A percentile compares a stretch with the other conserved stretches of the same genome.
Evolutionary conservation across 2,113 vertebrate genomes (phyloP).

Genomic region (Heterotis niloticus): DNA sequence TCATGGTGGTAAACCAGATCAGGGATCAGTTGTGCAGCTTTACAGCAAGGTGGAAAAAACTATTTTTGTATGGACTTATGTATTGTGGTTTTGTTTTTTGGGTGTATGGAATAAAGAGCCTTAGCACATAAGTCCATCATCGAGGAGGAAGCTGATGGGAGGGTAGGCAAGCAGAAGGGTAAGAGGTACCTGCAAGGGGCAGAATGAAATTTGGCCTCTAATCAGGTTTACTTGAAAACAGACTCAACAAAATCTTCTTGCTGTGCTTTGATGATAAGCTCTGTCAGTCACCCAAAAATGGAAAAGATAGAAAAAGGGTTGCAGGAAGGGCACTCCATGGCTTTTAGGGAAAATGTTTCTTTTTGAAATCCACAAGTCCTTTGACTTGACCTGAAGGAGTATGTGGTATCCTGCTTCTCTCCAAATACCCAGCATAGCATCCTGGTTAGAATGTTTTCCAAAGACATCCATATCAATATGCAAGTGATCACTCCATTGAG

Average conservation of each 20-base stretch:
- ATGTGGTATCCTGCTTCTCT: conserved; percentile 17
- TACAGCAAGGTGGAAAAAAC: not conserved
- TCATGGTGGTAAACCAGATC: no score
- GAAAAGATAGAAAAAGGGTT: not conserved
- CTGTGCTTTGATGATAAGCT: conserved; percentile 65
- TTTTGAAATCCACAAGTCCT: conserved; percentile 52
- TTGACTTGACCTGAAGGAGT: conserved; percentile 57
- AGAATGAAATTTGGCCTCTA: conserved; percentile 59
- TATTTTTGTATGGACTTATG: no score
- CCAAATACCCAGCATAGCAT: not conserved
- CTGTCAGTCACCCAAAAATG: conserved; percentile 38
- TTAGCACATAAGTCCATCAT: conserved; percentile 40
- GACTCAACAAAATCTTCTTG: conserved; percentile 65
- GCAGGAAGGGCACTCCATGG: conserved; percentile 46
- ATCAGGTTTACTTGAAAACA: conserved; percentile 66
- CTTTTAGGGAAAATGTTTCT: conserved; percentile 50
- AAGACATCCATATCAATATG: no score
- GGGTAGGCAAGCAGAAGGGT: conserved; percentile 43
- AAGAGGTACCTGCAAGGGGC: not conserved
- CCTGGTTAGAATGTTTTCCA: not conserved
- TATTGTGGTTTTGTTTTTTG: not conserved
- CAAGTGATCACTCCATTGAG: no score
- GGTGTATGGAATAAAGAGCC: conserved; percentile 37
- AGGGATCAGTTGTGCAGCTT: no score
- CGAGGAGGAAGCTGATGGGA: conserved; percentile 51